phyloP scores from a whole-genome alignment of 1,140 invertebrate genomes.

The Cotesia vestalis region DNA sequence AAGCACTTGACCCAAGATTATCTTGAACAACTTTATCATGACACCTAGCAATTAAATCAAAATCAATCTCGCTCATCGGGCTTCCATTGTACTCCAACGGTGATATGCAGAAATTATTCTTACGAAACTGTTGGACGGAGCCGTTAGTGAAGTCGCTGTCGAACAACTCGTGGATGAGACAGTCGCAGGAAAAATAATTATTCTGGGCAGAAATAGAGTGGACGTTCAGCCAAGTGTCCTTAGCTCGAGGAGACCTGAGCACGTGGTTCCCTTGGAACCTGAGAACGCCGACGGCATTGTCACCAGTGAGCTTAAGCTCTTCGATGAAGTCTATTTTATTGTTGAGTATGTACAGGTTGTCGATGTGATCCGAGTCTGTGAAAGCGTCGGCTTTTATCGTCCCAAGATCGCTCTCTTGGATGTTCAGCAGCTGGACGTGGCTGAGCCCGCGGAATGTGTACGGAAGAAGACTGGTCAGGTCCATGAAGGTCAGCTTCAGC shows the following conservation, averaged over 20 bases:
- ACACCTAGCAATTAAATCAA: constrained; percentile 73
- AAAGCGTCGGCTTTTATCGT: constrained; percentile 77
- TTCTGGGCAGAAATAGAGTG: constrained; percentile 73
- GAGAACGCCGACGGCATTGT: constrained; percentile 74
- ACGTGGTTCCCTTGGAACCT: constrained; percentile 84
- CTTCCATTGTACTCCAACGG: constrained; percentile 81
- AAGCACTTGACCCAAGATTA: constrained; percentile 67
- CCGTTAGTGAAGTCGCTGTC: constrained; percentile 77
- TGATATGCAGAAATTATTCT: constrained; percentile 85
- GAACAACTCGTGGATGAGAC: constrained; percentile 78
- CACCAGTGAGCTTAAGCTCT: constrained; percentile 73
- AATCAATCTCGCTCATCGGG: constrained; percentile 75
- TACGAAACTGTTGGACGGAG: constrained; percentile 72
- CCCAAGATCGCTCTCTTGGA: constrained; percentile 83
- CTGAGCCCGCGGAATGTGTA: constrained; percentile 80
- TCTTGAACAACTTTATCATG: constrained; percentile 74
- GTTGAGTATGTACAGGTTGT: constrained; percentile 77
- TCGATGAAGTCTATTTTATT: constrained; percentile 85
- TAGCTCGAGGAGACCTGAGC: constrained; percentile 75
- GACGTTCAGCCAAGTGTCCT: constrained; percentile 73
- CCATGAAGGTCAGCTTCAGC: constrained; percentile 83
- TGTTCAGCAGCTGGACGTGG: constrained; percentile 75
- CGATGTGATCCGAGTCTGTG: constrained; percentile 74
- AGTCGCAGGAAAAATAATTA: constrained; percentile 87
- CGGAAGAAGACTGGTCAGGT: constrained; percentile 73